Percentiles rank a stretch among this genome's conserved stretches.
phyloP scores from a whole-genome alignment of 2,888 invertebrate genomes.

The Sericinus montela region DNA sequence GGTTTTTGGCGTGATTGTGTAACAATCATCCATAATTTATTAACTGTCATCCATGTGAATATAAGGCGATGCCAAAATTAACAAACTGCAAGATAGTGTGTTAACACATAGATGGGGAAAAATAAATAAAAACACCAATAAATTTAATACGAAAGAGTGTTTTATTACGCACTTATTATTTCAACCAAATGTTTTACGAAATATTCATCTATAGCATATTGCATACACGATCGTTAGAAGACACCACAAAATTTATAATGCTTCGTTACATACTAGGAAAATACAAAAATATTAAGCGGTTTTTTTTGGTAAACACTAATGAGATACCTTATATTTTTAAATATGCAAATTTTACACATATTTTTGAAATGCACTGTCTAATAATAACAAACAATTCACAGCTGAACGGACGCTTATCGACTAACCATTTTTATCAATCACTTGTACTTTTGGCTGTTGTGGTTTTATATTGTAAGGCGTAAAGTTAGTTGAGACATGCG shows the following conservation, averaged over 20 bases:
- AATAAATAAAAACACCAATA: conserved; percentile 19
- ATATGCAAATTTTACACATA: conserved; percentile 33
- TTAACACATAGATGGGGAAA: not conserved
- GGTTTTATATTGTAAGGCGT: too few species aligned
- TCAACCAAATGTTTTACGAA: conserved; percentile 75
- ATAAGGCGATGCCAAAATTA: too few species aligned
- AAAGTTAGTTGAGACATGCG: too few species aligned
- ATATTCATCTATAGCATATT: conserved; percentile 75
- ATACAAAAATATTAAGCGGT: conserved; percentile 79
- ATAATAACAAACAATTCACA: conserved; percentile 34
- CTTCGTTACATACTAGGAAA: conserved; percentile 71
- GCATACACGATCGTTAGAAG: conserved; percentile 72
- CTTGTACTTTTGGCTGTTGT: not conserved
- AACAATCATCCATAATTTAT: too few species aligned
- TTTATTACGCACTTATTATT: conserved; percentile 80
- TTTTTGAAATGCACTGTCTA: conserved; percentile 59
- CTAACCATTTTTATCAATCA: not conserved
- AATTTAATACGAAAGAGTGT: conserved; percentile 72
- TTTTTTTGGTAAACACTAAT: conserved; percentile 56
- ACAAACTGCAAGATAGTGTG: too few species aligned
- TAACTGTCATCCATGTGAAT: too few species aligned
- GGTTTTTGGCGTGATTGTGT: too few species aligned
- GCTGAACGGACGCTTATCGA: not conserved
- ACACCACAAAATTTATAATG: conserved; percentile 64
- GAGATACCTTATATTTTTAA: conserved; percentile 47